phyloP scores from a whole-genome alignment of 2,113 vertebrate genomes.

The Toxotes chatareus region DNA sequence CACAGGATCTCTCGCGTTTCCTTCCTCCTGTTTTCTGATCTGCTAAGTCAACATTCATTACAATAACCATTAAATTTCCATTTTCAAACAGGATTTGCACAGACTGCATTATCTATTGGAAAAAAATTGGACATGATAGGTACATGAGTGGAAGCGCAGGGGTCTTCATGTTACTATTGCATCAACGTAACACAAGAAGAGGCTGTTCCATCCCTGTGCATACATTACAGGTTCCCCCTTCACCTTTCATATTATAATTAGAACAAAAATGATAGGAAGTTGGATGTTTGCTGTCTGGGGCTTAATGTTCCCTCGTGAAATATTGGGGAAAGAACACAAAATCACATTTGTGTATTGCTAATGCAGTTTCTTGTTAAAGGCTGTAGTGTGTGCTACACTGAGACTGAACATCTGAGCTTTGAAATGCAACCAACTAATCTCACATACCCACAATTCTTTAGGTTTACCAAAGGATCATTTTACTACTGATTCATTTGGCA shows the following conservation, averaged over 20 bases:
- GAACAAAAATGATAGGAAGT: slow-evolving; percentile 67
- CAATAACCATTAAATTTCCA: slow-evolving; percentile 82
- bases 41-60: slow-evolving; percentile 83
- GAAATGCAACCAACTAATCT: slow-evolving; percentile 9
- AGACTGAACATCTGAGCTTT: slow-evolving; percentile 23
- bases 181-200: slow-evolving; percentile 50
- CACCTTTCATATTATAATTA: slow-evolving; percentile 79
- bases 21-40: slow-evolving; percentile 70
- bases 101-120: slow-evolving; percentile 60
- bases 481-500: not conserved
- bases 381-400: slow-evolving; percentile 38
- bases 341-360: slow-evolving; percentile 69
- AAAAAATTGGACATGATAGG: slow-evolving; percentile 83
- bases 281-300: slow-evolving; percentile 71
- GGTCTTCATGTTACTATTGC: slow-evolving; percentile 58
- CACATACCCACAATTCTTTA: slow-evolving; percentile 2
- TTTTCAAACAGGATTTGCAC: slow-evolving; percentile 73
- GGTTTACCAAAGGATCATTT: slow-evolving; percentile 21
- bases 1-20: slow-evolving; percentile 53
- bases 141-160: slow-evolving; percentile 73
- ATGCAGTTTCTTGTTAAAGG: slow-evolving; percentile 72
- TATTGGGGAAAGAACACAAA: slow-evolving; percentile 57
- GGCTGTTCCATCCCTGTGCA: slow-evolving; percentile 37
- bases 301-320: slow-evolving; percentile 70
- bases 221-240: slow-evolving; percentile 38